Conservation (phyloP, 1,140 invertebrate genomes). For the Hyles vespertilio region DNA sequence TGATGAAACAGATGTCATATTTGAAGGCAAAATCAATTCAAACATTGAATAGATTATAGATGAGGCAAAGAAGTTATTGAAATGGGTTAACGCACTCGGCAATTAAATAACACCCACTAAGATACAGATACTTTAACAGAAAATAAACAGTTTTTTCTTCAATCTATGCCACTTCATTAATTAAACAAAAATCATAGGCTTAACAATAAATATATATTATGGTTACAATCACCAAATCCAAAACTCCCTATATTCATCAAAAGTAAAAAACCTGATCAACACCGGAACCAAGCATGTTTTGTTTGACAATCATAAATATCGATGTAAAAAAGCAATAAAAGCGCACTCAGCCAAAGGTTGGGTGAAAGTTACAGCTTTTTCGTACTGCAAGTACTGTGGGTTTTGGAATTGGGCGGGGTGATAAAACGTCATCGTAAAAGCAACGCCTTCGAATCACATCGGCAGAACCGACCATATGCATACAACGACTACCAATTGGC, state of each 20-base stretch:
- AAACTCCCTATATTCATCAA: too few species aligned
- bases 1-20: conserved; percentile 53
- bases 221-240: too few species aligned
- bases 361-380: conserved; percentile 23
- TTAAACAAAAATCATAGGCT: too few species aligned
- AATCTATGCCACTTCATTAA: too few species aligned
- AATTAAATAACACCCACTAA: too few species aligned
- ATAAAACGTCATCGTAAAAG: conserved; percentile 36
- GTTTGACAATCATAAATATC: too few species aligned
- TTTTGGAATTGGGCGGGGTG: conserved; percentile 30
- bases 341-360: neutral
- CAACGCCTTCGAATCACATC: conserved; percentile 35
- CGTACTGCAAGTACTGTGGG: neutral
- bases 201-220: too few species aligned
- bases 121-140: too few species aligned
- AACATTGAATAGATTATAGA: conserved; percentile 40
- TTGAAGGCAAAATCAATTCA: conserved; percentile 64
- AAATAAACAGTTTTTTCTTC: too few species aligned
- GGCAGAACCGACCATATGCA: conserved; percentile 36
- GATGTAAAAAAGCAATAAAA: too few species aligned
- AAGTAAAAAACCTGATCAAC: too few species aligned
- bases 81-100: conserved; percentile 7
- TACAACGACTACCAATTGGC: conserved; percentile 24
- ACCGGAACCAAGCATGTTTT: too few species aligned
- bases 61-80: conserved; percentile 13